A percentile compares a stretch with the other conserved stretches of the same genome.
Conservation (phyloP, 2,888 invertebrate species). For the Lycia hirtaria region DNA sequence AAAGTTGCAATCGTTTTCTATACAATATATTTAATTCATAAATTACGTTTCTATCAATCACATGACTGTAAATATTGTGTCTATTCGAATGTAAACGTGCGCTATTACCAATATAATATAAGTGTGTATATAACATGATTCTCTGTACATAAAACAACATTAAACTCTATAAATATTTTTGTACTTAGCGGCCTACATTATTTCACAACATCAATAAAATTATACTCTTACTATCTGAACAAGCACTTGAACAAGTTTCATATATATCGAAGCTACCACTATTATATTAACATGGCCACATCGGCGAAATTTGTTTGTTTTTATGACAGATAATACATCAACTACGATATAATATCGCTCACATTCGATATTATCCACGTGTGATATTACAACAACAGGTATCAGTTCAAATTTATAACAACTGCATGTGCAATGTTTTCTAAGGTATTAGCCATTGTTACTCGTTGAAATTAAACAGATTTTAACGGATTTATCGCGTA, state of each 20-base stretch:
- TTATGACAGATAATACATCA: constrained; percentile 75
- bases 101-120: constrained; percentile 41
- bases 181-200: constrained; percentile 61
- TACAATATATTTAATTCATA: constrained; percentile 57
- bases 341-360: constrained; percentile 59
- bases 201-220: constrained; percentile 67
- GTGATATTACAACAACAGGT: constrained; percentile 56
- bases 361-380: constrained; percentile 61
- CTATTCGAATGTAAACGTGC: constrained; percentile 49
- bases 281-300: constrained; percentile 61
- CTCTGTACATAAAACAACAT: constrained; percentile 46
- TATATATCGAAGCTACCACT: constrained; percentile 64
- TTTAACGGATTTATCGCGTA: too few relatives aligned
- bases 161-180: constrained; percentile 47
- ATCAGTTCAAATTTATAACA: constrained; percentile 51
- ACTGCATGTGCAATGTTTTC: too few relatives aligned
- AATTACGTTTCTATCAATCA: constrained; percentile 41
- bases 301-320: constrained; percentile 62
- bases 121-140: constrained; percentile 49
- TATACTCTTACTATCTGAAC: constrained; percentile 71
- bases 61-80: constrained; percentile 48
- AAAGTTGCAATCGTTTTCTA: constrained; percentile 40
- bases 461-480: too few relatives aligned
- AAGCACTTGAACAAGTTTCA: constrained; percentile 71
- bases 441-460: too few relatives aligned